These are phyloP conservation scores for Acanthisitta chloris DNA, from an alignment of 2,113 vertebrate genomes.

Conservation along the genomic window DNA sequence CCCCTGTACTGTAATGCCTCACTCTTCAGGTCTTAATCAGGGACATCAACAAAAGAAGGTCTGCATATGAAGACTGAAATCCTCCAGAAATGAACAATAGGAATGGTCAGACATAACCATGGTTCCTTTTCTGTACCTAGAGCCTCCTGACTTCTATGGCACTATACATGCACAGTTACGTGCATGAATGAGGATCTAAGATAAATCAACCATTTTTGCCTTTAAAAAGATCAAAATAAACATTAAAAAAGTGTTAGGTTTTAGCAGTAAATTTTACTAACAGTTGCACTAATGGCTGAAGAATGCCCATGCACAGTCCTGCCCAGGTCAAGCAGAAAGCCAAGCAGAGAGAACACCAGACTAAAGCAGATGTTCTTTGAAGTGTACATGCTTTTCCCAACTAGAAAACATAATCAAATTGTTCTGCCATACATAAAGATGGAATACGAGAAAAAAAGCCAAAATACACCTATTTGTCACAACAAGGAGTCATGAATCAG, in stretches of 20 bases:
- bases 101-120: neutral
- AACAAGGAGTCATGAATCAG: neutral
- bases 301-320: neutral
- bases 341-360: neutral
- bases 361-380: neutral
- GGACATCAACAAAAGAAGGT: neutral
- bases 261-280: neutral
- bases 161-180: fast-evolving
- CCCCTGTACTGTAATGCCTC: neutral
- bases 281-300: neutral
- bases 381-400: neutral
- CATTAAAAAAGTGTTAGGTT: neutral
- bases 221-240: neutral
- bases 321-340: neutral
- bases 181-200: neutral
- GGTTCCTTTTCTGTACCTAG: neutral
- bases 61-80: neutral
- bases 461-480: neutral
- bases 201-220: neutral
- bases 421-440: neutral
- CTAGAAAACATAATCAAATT: neutral
- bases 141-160: neutral
- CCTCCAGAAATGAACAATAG: neutral
- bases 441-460: neutral
- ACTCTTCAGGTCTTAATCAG: neutral